These are phyloP conservation scores for Hyles vespertilio DNA, from an alignment of 1,140 invertebrate species.

Conservation along the genomic window DNA sequence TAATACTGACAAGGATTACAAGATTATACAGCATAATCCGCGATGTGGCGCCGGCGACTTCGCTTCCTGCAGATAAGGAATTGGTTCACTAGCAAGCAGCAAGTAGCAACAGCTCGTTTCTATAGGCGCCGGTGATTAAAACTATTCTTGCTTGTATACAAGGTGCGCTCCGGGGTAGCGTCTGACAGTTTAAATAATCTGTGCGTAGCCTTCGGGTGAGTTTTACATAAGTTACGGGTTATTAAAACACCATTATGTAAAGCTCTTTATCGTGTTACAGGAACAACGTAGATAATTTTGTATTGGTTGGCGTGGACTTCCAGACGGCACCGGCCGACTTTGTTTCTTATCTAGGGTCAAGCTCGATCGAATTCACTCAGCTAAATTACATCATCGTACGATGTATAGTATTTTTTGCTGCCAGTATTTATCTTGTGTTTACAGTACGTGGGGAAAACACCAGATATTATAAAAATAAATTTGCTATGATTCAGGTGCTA, in stretches of 20 bases:
- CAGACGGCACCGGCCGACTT: slow-evolving; percentile 24
- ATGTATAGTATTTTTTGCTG: slow-evolving; percentile 22
- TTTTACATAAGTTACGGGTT: slow-evolving; percentile 15
- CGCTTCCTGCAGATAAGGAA: slow-evolving; percentile 65
- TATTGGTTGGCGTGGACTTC: too few relatives aligned
- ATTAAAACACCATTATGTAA: slow-evolving; percentile 44
- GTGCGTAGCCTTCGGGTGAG: slow-evolving; percentile 1
- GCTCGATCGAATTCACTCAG: slow-evolving; percentile 32
- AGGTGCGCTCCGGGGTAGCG: too few relatives aligned
- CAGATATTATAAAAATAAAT: too few relatives aligned
- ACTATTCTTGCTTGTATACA: too few relatives aligned
- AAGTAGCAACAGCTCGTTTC: slow-evolving; percentile 21
- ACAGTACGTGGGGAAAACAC: too few relatives aligned
- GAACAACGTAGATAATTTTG: slow-evolving; percentile 42
- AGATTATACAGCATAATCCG: slow-evolving; percentile 50
- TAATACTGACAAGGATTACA: slow-evolving; percentile 32
- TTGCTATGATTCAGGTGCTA: too few relatives aligned
- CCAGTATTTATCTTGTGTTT: slow-evolving; percentile 10
- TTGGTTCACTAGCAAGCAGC: slow-evolving; percentile 4
- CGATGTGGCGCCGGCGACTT: slow-evolving; percentile 40
- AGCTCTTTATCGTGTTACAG: slow-evolving; percentile 43
- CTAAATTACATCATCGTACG: slow-evolving; percentile 40
- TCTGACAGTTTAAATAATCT: slow-evolving; percentile 3
- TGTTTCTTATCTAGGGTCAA: slow-evolving; percentile 52
- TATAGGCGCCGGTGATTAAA: not conserved